Conservation (phyloP, 2,113 vertebrate genomes). For the Eleginops maclovinus region DNA sequence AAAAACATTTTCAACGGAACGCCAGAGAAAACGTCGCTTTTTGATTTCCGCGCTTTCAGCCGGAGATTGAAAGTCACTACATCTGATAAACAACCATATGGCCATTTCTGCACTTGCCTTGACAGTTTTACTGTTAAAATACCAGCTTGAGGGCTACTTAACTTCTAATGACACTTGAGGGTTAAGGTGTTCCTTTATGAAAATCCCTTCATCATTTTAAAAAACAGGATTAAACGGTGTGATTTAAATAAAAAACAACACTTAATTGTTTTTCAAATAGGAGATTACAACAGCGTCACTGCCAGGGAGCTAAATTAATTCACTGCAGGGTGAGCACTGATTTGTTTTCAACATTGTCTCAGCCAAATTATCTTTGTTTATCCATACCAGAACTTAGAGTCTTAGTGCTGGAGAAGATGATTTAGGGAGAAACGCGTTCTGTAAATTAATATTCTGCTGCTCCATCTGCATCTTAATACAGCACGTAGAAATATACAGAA, state of each 20-base stretch:
- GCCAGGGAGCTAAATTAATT: conserved; percentile 42
- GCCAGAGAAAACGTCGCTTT: conserved; percentile 17
- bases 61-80: conserved; percentile 11
- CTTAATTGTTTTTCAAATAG: conserved; percentile 32
- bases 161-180: conserved; percentile 4
- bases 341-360: conserved; percentile 53
- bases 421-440: conserved; percentile 26
- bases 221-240: conserved; percentile 35
- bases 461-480: conserved; percentile 21
- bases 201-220: conserved; percentile 30
- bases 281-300: conserved; percentile 26
- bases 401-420: conserved; percentile 5
- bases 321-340: conserved; percentile 41
- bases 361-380: conserved; percentile 52
- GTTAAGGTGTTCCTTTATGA: conserved; percentile 26
- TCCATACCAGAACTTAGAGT: conserved; percentile 34
- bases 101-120: not conserved
- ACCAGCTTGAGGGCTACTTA: not conserved
- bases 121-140: not conserved
- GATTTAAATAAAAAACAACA: conserved; percentile 29
- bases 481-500: not conserved
- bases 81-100: not conserved
- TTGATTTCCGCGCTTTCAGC: not conserved
- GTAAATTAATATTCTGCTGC: conserved; percentile 4
- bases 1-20: conserved; percentile 35